Conservation (phyloP, 2,797 vertebrate species). For the Acropternis orthonyx region DNA sequence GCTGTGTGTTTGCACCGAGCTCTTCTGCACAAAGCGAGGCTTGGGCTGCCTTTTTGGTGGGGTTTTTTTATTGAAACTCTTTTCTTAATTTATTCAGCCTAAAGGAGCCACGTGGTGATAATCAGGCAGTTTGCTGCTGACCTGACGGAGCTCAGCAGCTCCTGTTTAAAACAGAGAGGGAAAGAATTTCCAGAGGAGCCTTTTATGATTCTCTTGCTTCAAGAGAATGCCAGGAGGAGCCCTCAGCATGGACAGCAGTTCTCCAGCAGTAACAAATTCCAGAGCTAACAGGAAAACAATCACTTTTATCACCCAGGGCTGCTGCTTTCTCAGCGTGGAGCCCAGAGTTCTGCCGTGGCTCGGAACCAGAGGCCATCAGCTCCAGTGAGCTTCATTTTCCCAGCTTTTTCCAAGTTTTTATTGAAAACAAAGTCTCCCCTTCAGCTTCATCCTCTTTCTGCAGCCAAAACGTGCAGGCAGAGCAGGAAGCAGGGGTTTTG, state of each 20-base stretch:
- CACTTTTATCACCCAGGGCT: neutral
- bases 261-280: conserved; percentile 23
- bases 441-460: neutral
- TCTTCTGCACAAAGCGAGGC: neutral
- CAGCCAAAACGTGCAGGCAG: neutral
- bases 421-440: neutral
- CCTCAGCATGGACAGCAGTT: conserved; percentile 11
- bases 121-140: neutral
- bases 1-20: neutral
- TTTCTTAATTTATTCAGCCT: neutral
- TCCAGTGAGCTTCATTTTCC: neutral
- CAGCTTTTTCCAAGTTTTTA: neutral
- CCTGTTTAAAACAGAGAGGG: neutral
- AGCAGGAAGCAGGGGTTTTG: neutral
- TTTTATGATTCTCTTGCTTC: conserved; percentile 2
- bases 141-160: neutral
- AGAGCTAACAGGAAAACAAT: conserved; percentile 23
- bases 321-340: neutral
- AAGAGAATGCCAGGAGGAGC: neutral
- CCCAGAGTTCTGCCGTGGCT: neutral
- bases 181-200: neutral
- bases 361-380: neutral
- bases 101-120: neutral
- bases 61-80: neutral
- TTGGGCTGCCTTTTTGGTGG: neutral